Percentiles rank a stretch among this genome's conserved stretches.
These are phyloP conservation scores for Andrena chrysosceles DNA, from an alignment of 2,888 invertebrate genomes.

Conservation along the genomic window DNA sequence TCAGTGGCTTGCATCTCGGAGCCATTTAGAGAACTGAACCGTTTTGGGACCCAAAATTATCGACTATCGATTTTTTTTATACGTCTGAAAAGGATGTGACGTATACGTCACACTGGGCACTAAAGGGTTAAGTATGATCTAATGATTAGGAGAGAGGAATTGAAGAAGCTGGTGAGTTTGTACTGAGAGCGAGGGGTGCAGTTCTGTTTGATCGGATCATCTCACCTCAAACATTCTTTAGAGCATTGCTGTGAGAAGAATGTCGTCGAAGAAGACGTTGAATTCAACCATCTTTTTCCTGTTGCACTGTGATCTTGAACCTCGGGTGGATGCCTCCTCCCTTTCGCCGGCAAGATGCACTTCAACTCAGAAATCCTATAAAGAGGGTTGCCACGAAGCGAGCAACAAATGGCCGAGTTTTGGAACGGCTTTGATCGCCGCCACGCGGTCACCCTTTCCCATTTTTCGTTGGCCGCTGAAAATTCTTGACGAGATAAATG, in stretches of 20 bases:
- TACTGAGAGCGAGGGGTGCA: background rate
- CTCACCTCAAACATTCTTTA: background rate
- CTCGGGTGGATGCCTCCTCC: background rate
- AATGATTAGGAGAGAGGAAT: background rate
- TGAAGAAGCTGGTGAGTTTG: background rate
- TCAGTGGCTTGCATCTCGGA: too few species aligned
- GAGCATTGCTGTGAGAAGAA: background rate
- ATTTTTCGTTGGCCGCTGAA: background rate
- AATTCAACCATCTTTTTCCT: slow-evolving; percentile 9
- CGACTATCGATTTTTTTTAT: too few species aligned
- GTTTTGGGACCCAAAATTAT: too few species aligned
- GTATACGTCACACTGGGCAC: too few species aligned
- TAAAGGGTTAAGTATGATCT: too few species aligned
- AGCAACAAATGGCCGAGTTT: slow-evolving; percentile 41
- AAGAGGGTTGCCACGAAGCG: background rate
- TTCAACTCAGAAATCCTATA: background rate
- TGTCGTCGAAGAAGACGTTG: background rate
- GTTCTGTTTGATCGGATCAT: too few species aligned
- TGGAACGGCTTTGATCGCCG: background rate
- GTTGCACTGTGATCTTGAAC: slow-evolving; percentile 27
- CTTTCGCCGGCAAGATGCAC: background rate
- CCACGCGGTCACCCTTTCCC: background rate
- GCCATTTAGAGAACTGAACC: too few species aligned
- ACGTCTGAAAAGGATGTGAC: too few species aligned
- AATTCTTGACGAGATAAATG: slow-evolving; percentile 49